phyloP scores from a whole-genome alignment of 2,113 vertebrate species.

The Acanthisitta chloris region DNA sequence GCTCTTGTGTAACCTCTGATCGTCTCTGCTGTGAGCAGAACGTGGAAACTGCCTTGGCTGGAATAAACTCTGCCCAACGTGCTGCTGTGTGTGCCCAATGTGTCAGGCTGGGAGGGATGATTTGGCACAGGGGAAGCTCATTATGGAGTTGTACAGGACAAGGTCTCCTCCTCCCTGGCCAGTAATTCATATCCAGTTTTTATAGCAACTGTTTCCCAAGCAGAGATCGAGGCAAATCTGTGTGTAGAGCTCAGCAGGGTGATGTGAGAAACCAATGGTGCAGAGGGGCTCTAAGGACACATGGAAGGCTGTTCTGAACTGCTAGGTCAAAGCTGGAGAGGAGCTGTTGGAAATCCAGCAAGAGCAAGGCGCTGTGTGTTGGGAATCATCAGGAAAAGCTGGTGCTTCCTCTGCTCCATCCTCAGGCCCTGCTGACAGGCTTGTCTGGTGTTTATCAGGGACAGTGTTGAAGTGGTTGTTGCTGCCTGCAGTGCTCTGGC shows the following conservation, averaged over 20 bases:
- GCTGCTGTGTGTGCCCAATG: not conserved
- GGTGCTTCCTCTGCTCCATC: not conserved
- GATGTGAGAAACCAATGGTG: fast-evolving
- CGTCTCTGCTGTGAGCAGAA: not conserved
- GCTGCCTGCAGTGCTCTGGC: not conserved
- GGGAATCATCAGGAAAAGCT: not conserved
- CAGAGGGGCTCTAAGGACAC: not conserved
- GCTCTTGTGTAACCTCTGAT: not conserved
- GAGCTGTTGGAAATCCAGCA: not conserved
- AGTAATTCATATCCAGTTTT: not conserved
- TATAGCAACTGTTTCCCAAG: not conserved
- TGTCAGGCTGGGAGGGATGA: fast-evolving
- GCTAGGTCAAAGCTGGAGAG: not conserved
- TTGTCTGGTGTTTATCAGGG: not conserved
- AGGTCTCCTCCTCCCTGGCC: not conserved
- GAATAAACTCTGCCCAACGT: not conserved
- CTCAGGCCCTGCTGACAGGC: not conserved
- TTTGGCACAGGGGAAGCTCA: not conserved
- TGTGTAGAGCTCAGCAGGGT: not conserved
- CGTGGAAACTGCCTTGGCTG: not conserved
- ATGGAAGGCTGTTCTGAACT: fast-evolving
- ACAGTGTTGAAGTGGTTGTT: not conserved
- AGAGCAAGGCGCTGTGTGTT: not conserved
- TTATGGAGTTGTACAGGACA: not conserved
- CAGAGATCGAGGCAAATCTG: not conserved